These are phyloP conservation scores for Nemotelus nigrinus DNA, from an alignment of 2,888 invertebrate species.

Conservation along the genomic window DNA sequence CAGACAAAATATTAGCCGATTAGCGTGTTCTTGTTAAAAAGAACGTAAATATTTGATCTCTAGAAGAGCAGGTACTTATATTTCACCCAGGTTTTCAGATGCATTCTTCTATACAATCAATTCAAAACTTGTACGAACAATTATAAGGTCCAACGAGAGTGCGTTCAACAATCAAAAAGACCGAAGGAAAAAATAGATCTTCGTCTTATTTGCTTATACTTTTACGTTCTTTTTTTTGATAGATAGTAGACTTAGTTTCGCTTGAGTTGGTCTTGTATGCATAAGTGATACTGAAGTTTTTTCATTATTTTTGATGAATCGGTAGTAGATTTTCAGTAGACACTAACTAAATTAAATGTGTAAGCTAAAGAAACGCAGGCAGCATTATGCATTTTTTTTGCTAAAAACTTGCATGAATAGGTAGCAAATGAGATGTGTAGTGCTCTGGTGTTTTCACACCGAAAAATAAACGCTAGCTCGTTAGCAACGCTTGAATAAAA, in stretches of 20 bases:
- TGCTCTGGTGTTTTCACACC: constrained; percentile 9
- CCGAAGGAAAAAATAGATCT: too few species aligned
- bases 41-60: constrained; percentile 48
- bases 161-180: constrained; percentile 40
- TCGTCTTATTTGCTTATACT: too few species aligned
- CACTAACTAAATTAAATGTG: too few species aligned
- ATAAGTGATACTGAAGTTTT: too few species aligned
- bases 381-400: neutral
- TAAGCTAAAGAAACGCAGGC: neutral
- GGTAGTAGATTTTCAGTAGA: too few species aligned
- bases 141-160: constrained; percentile 40
- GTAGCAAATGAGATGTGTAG: constrained; percentile 28
- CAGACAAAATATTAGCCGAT: constrained; percentile 43
- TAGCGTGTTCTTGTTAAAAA: constrained; percentile 46
- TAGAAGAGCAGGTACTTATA: too few species aligned
- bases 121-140: constrained; percentile 41
- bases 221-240: neutral
- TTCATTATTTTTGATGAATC: too few species aligned
- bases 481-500: constrained; percentile 40
- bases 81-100: too few species aligned
- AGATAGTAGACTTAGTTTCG: neutral
- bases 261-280: too few species aligned
- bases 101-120: too few species aligned
- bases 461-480: constrained; percentile 29
- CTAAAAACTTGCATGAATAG: neutral